A percentile compares a stretch with the other conserved stretches of the same genome.
Conservation (phyloP, 1,140 invertebrate species). For the Zaprionus capensis region DNA sequence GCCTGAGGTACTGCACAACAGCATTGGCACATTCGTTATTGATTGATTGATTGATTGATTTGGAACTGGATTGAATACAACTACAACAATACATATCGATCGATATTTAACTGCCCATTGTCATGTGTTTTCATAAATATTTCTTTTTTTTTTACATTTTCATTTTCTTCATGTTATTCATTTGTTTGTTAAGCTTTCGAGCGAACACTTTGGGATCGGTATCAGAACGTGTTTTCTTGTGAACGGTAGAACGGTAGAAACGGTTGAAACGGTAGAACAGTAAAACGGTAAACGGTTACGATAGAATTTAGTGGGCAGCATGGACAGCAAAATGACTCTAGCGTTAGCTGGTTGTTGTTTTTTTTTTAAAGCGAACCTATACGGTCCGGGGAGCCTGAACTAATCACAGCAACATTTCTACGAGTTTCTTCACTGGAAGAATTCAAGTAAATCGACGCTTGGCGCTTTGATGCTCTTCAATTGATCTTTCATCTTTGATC, state of each 20-base stretch:
- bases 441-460: constrained; percentile 72
- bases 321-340: constrained; percentile 36
- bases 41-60: constrained; percentile 24
- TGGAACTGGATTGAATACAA: constrained; percentile 25
- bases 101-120: constrained; percentile 35
- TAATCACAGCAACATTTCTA: constrained; percentile 2
- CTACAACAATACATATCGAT: constrained; percentile 24
- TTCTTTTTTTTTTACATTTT: constrained; percentile 38
- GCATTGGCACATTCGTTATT: constrained; percentile 56
- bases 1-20: constrained; percentile 81
- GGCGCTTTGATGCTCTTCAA: constrained; percentile 76
- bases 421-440: constrained; percentile 28
- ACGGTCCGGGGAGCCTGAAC: background rate
- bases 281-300: constrained; percentile 35
- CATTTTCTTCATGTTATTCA: constrained; percentile 39
- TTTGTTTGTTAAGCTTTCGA: constrained; percentile 44
- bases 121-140: constrained; percentile 57
- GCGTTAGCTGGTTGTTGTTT: constrained; percentile 41
- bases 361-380: constrained; percentile 31
- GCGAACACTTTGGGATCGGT: constrained; percentile 12
- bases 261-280: constrained; percentile 26
- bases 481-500: constrained; percentile 36
- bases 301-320: constrained; percentile 57
- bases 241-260: constrained; percentile 31
- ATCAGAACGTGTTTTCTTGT: constrained; percentile 27